These are phyloP conservation scores for Phymatocera aterrima DNA, from an alignment of 2,888 invertebrate species.

Conservation along the genomic window DNA sequence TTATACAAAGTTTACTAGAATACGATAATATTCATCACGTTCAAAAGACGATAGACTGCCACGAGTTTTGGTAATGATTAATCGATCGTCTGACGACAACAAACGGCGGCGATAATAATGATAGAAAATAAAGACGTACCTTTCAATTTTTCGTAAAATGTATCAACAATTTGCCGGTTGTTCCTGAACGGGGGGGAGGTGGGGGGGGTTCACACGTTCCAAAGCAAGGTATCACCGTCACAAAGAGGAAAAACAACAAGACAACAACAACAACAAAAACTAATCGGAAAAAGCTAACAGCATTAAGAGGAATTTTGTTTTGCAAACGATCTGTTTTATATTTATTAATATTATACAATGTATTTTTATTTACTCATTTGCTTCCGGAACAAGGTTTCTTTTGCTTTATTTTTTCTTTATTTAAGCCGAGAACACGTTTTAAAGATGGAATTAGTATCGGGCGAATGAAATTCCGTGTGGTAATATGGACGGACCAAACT, in stretches of 20 bases:
- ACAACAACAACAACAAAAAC: too few species aligned
- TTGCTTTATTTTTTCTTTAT: not conserved
- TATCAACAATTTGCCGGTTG: slow-evolving; percentile 57
- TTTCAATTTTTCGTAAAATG: not conserved
- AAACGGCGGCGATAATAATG: too few species aligned
- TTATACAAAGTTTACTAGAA: too few species aligned
- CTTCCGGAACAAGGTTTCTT: too few species aligned
- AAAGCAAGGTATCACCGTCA: slow-evolving; percentile 31
- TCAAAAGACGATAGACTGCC: too few species aligned
- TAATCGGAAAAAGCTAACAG: too few species aligned
- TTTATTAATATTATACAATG: too few species aligned
- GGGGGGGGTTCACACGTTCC: slow-evolving; percentile 53
- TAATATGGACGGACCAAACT: slow-evolving; percentile 68
- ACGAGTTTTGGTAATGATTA: too few species aligned
- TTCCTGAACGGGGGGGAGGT: slow-evolving; percentile 69
- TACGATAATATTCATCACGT: too few species aligned
- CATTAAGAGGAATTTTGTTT: too few species aligned
- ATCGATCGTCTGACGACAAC: too few species aligned
- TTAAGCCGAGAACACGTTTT: not conserved
- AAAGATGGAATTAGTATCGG: slow-evolving; percentile 54
- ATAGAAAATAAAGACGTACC: slow-evolving; percentile 68
- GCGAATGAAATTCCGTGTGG: slow-evolving; percentile 56
- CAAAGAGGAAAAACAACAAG: not conserved
- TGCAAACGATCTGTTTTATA: too few species aligned
- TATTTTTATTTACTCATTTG: slow-evolving; percentile 2